Percentiles rank a stretch among this genome's conserved stretches.
Conservation (phyloP, 2,113 vertebrate species). For the Leiothrix lutea region DNA sequence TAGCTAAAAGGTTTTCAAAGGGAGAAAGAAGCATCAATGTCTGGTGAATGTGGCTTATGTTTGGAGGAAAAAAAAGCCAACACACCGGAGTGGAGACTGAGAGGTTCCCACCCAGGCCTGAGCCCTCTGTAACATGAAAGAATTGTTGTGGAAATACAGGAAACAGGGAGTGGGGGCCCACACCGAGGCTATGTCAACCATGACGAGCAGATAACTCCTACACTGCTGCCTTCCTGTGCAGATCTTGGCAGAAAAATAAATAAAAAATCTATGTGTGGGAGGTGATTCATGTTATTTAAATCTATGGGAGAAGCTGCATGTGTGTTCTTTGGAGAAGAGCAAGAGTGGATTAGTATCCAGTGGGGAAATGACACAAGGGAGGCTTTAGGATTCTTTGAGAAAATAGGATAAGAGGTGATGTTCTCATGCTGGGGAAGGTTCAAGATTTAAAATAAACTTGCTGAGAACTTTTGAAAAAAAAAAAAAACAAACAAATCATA, state of each 20-base stretch:
- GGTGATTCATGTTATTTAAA: slow-evolving; percentile 4
- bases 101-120: neutral
- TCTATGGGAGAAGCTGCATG: neutral
- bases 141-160: neutral
- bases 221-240: neutral
- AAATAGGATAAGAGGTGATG: neutral
- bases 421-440: neutral
- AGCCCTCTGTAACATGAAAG: neutral
- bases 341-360: neutral
- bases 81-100: fast-evolving
- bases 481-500: neutral
- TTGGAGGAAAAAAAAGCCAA: neutral
- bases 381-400: neutral
- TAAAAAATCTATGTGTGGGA: neutral
- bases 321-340: neutral
- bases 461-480: neutral
- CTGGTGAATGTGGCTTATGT: neutral
- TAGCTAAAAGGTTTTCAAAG: neutral
- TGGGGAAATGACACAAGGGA: neutral
- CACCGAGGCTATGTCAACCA: neutral
- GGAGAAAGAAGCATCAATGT: neutral
- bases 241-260: neutral
- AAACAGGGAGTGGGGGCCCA: neutral
- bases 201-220: slow-evolving; percentile 27
- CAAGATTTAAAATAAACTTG: neutral